These are phyloP conservation scores for Ochropleura leucogaster DNA, from an alignment of 2,888 invertebrate species.

Conservation along the genomic window DNA sequence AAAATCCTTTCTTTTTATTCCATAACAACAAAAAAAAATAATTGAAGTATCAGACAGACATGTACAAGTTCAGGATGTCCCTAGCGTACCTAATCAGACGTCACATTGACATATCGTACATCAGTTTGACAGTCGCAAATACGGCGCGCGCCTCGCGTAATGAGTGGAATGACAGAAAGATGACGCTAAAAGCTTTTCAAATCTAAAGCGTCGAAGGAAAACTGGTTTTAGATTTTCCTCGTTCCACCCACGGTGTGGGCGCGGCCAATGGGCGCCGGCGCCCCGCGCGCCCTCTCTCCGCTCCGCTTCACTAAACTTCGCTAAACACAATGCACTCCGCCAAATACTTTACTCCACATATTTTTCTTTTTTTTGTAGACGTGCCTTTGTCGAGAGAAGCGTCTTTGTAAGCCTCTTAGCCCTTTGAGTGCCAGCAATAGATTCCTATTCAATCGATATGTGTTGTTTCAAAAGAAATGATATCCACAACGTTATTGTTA, in stretches of 20 bases:
- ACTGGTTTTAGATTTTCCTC: conserved; percentile 81
- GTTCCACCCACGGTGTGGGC: conserved; percentile 86
- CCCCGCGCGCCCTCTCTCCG: conserved; percentile 72
- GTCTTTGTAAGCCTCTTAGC: conserved; percentile 46
- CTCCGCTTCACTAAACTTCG: conserved; percentile 73
- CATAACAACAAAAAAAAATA: neutral
- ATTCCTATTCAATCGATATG: conserved; percentile 16
- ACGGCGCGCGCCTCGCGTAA: conserved; percentile 74
- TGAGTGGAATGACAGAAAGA: conserved; percentile 81
- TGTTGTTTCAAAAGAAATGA: conserved; percentile 26
- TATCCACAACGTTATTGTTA: conserved; percentile 34
- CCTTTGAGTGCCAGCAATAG: conserved; percentile 26
- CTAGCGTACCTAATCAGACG: conserved; percentile 77
- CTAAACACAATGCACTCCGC: conserved; percentile 72
- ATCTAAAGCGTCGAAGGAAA: conserved; percentile 80
- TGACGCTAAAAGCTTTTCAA: conserved; percentile 89
- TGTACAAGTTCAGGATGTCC: conserved; percentile 70
- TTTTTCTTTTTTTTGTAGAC: conserved; percentile 55
- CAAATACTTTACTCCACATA: conserved; percentile 60
- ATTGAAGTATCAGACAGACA: conserved; percentile 12
- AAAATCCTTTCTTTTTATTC: neutral
- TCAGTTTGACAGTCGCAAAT: conserved; percentile 73
- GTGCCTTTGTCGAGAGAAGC: conserved; percentile 34
- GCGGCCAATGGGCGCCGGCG: conserved; percentile 86
- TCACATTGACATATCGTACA: conserved; percentile 74